Base-by-base conservation (phyloP, 2,797 vertebrate species). In the Pampus argenteus region DNA sequence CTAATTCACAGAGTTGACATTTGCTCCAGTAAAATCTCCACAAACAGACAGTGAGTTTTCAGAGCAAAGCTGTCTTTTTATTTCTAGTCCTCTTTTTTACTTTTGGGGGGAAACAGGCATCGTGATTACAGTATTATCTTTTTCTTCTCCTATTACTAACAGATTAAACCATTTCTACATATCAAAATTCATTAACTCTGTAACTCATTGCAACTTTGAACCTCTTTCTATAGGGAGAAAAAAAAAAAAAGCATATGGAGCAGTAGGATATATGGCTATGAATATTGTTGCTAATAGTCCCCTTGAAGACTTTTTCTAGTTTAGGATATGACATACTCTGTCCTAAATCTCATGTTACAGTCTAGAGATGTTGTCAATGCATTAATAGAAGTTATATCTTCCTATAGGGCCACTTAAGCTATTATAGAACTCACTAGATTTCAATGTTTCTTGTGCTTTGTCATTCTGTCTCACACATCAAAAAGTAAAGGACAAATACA, bases 211-310 rank as follows among this genome's bases (percentile, higher is more conserved):
- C 17, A 25, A 49, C 56, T 68, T 83, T 72, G 20, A 58, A 66
- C 44, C 13, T 62, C 38, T 71, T 23, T 45, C 40, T 34, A 22
- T 38, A 2, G 2, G 38, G 54, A 55, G 25, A 59, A 61, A 55
- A 66, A 42, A 15, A 55, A 72, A 77, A 60, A 23, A 34, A 78
- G 40, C 22, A 44, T 52, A 50, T 60, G 50, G 42, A 66, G 50
- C 26, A 0, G 34, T 6, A 49, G 70, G 57, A 87, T 86, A 85
- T 81, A 84, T 29, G 64, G 54, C 52, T 7, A 5, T 3, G 14
- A 62, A 50, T 78, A 83, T 81, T 84, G 76, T 79, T 55, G 9
- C 61, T 85, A 87, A 89, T 82, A 82, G 78, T 75, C 59, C 55
- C 71, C 66, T 66, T 54, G 65, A 83, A 79, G 83, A 77, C 56